These are phyloP conservation scores for Lota lota DNA, from an alignment of 2,113 vertebrate genomes.

Conservation along the genomic window DNA sequence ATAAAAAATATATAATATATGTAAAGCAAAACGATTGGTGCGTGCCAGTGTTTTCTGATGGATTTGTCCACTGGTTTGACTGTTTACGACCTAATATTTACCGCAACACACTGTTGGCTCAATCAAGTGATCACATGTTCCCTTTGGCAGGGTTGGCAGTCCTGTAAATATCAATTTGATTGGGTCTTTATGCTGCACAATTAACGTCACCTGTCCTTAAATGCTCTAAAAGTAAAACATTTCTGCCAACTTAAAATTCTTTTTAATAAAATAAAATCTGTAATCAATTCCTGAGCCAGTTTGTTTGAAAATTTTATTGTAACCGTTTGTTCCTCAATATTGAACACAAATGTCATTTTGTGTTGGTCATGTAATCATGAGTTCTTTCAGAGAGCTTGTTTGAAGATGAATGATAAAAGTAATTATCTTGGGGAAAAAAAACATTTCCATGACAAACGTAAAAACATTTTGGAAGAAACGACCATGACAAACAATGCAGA, in stretches of 20 bases:
- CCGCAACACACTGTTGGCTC: background rate
- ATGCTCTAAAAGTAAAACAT: conserved; percentile 80
- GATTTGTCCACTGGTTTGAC: conserved; percentile 48
- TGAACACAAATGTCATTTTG: background rate
- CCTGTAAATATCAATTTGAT: conserved; percentile 95
- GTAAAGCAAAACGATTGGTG: conserved; percentile 33
- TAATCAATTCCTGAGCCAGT: conserved; percentile 55
- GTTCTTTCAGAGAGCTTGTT: background rate
- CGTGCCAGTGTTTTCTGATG: conserved; percentile 25
- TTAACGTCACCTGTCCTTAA: conserved; percentile 88
- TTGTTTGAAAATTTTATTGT: background rate
- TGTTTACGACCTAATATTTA: conserved; percentile 42
- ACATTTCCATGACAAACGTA: background rate
- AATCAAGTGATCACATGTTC: conserved; percentile 28
- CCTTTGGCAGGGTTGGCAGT: conserved; percentile 50
- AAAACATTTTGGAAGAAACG: background rate
- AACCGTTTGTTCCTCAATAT: background rate
- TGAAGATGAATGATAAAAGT: no score
- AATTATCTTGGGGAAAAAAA: no score
- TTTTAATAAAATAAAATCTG: conserved; percentile 75
- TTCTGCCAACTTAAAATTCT: conserved; percentile 73
- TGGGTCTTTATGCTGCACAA: conserved; percentile 61
- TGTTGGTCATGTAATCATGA: no score
- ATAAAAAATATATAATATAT: no score
- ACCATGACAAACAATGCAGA: no score